phyloP scores from a whole-genome alignment of 2,113 vertebrate species.

The Anhinga rufa region DNA sequence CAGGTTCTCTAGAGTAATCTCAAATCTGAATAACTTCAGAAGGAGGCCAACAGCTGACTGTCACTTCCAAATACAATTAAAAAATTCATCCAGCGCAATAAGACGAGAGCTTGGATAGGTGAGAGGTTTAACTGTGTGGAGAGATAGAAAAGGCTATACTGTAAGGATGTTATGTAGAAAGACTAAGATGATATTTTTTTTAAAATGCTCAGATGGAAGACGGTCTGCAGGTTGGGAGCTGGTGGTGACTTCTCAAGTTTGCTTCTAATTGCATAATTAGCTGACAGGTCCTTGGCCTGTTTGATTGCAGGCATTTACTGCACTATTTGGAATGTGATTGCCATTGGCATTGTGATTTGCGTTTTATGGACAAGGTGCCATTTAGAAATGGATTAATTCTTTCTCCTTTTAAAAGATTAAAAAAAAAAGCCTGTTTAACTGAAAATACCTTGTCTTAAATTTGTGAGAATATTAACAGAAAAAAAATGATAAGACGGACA shows the following conservation, averaged over 20 bases:
- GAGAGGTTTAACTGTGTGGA: neutral
- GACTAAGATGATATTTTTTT: neutral
- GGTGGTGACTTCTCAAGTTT: neutral
- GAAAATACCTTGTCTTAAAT: neutral
- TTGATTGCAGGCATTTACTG: neutral
- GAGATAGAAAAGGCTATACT: neutral
- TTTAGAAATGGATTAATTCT: neutral
- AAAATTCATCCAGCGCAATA: neutral
- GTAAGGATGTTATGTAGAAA: neutral
- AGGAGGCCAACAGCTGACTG: constrained; percentile 8
- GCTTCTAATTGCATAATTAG: neutral
- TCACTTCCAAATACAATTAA: neutral
- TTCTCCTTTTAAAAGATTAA: neutral
- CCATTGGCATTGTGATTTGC: neutral
- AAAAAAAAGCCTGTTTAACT: neutral
- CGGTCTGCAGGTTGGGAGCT: neutral
- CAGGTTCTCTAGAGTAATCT: constrained; percentile 6
- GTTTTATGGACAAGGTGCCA: neutral
- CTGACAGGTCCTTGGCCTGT: neutral
- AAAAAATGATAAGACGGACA: neutral
- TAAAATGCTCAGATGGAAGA: neutral
- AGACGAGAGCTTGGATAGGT: neutral
- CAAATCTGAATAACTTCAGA: constrained; percentile 6
- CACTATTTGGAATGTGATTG: neutral
- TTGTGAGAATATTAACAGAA: neutral